These are phyloP conservation scores for Ypsolopha scabrella DNA, from an alignment of 2,888 invertebrate species.

Conservation along the genomic window DNA sequence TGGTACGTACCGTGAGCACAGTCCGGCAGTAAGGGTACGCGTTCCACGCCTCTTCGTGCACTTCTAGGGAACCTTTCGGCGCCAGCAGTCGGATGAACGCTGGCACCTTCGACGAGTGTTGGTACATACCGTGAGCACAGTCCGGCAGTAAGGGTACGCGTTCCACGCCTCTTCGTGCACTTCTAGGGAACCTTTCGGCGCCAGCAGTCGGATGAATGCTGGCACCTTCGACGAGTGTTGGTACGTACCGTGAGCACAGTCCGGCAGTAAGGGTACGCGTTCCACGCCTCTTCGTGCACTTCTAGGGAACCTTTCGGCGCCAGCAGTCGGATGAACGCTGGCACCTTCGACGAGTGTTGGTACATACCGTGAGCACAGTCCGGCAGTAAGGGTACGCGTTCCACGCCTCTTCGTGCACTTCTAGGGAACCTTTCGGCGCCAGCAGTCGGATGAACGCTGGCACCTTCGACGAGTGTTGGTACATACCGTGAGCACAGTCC, in stretches of 20 bases:
- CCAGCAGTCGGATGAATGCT: slow-evolving; percentile 88
- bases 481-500: no score
- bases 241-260: slow-evolving; percentile 99
- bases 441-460: slow-evolving; percentile 93
- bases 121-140: slow-evolving; percentile 99
- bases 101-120: slow-evolving; percentile 99
- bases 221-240: slow-evolving; percentile 99
- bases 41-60: slow-evolving; percentile 99
- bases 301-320: slow-evolving; percentile 97
- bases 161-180: slow-evolving; percentile 99
- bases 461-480: no score
- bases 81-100: slow-evolving; percentile 90
- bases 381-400: no score
- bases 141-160: slow-evolving; percentile 93
- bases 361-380: slow-evolving; percentile 98
- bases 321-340: slow-evolving; percentile 89
- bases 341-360: slow-evolving; percentile 98
- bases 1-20: slow-evolving; percentile 91
- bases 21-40: slow-evolving; percentile 99
- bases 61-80: slow-evolving; percentile 95
- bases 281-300: slow-evolving; percentile 99
- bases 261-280: slow-evolving; percentile 93
- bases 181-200: slow-evolving; percentile 96
- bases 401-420: no score
- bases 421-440: no score